A percentile compares a stretch with the other conserved stretches of the same genome.
Conservation (phyloP, 2,888 invertebrate genomes). For the Eupsilia transversa region DNA sequence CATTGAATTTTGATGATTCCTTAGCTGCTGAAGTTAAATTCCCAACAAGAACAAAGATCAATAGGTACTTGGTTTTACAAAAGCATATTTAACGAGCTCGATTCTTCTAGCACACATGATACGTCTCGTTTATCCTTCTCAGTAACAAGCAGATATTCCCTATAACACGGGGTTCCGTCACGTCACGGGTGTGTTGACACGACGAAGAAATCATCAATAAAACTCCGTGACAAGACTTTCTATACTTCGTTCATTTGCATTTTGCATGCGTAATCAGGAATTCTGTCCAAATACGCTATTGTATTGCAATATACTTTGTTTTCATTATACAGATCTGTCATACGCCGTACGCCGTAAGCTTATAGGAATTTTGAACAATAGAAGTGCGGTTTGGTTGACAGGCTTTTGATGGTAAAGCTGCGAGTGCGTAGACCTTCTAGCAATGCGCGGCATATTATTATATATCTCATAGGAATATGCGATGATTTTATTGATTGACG, state of each 20-base stretch:
- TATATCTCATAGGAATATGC: not conserved
- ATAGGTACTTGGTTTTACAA: not conserved
- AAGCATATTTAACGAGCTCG: not conserved
- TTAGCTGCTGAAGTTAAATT: not conserved
- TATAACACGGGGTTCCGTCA: constrained; percentile 38
- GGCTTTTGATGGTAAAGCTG: constrained; percentile 28
- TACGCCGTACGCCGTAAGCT: constrained; percentile 36
- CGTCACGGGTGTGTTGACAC: constrained; percentile 54
- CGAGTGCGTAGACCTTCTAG: constrained; percentile 29
- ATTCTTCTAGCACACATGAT: constrained; percentile 3
- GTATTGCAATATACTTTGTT: constrained; percentile 57
- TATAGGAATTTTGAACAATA: constrained; percentile 51
- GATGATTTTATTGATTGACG: constrained; percentile 33
- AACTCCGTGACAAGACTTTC: constrained; percentile 57
- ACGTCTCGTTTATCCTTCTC: constrained; percentile 12
- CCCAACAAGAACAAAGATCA: not conserved
- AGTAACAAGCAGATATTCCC: constrained; percentile 31
- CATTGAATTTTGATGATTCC: constrained; percentile 7
- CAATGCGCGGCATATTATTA: constrained; percentile 5
- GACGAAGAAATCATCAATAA: constrained; percentile 59
- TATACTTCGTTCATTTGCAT: constrained; percentile 51
- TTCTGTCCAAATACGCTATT: constrained; percentile 61
- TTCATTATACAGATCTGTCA: constrained; percentile 46
- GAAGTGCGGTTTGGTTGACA: constrained; percentile 26
- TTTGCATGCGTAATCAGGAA: constrained; percentile 59